Evolutionary conservation across 1,140 invertebrate species (phyloP), one percentile per base, ranked within the genome.

Genomic region (Philopotamus ludificatus): DNA sequence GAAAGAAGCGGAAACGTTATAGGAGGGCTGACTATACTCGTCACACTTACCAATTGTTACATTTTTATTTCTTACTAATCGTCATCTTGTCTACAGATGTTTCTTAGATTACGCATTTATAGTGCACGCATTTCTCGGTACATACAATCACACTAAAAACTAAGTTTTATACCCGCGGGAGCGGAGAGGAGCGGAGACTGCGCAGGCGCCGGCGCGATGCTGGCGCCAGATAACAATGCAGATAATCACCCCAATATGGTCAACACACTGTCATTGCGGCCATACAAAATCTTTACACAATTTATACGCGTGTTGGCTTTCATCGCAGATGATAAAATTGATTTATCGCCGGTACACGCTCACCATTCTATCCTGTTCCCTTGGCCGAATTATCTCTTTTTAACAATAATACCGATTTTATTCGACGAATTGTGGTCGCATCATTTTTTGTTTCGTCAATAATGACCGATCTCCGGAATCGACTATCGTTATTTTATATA

Each of bases 161-260:
- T n/a, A n/a, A n/a, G n/a, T n/a, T n/a, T n/a, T n/a, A n/a, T n/a
- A n/a, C 28, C 28, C 4, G 28, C 4, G 28, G 4, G 28, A 34
- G 28, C 28, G 28, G 21, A 18, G 42, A 21, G 39, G 41, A 44
- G 41, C 39, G 20, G 23, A 44, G 55, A 34, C 55, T 44, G 39
- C 28, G 34, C 34, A 58, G 57, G 57, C 57, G 57, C 57, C 57
- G 47, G 57, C 41, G 42, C 47, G 53, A 57, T 57, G 53, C 53
- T 41, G 53, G 15, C 15, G 20, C 41, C 53, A 57, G 57, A 60
- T 60, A 44, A 44, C 41, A 44, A 44, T 44, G 57, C 57, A 47
- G 57, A 60, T 60, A 60, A 60, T 60, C 57, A 60, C 57, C 57
- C 57, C 42, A 60, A 60, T 60, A 60, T 60, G 57, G 57, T 60